Evolutionary conservation across 1,140 invertebrate genomes (phyloP).

Genomic region (Drosophila pseudoobscura): DNA sequence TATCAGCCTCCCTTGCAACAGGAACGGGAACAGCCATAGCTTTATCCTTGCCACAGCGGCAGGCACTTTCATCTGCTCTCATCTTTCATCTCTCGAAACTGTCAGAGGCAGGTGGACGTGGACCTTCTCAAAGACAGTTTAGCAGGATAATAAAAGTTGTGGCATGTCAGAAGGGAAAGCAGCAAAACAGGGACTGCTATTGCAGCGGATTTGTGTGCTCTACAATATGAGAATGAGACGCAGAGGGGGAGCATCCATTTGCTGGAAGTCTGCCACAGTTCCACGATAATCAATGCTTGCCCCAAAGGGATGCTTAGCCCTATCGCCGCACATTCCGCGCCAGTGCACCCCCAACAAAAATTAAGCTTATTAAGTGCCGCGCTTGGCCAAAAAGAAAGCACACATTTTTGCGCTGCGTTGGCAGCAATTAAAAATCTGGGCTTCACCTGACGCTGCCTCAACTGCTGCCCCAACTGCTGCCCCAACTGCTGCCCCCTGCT

Average conservation of each 20-base stretch:
- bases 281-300: conserved; percentile 3
- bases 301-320: conserved; percentile 1
- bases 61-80: too few species aligned
- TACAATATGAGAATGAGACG: too few species aligned
- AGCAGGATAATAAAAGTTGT: too few species aligned
- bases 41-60: too few species aligned
- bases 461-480: conserved; percentile 12
- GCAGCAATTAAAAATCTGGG: conserved; percentile 68
- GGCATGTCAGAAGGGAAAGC: too few species aligned
- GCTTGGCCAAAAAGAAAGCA: neutral
- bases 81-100: conserved; percentile 1
- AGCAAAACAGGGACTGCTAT: too few species aligned
- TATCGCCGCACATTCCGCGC: conserved; percentile 61
- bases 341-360: conserved; percentile 53
- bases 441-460: conserved; percentile 34
- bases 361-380: conserved; percentile 45
- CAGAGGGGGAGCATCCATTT: too few species aligned
- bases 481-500: too few species aligned
- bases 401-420: conserved; percentile 63
- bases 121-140: neutral
- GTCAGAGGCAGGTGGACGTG: neutral
- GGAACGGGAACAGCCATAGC: too few species aligned
- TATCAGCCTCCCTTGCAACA: too few species aligned
- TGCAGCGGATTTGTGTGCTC: too few species aligned
- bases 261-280: too few species aligned